Base-by-base conservation (phyloP, 2,888 invertebrate species). In the Acrocyrtus sp. region DNA sequence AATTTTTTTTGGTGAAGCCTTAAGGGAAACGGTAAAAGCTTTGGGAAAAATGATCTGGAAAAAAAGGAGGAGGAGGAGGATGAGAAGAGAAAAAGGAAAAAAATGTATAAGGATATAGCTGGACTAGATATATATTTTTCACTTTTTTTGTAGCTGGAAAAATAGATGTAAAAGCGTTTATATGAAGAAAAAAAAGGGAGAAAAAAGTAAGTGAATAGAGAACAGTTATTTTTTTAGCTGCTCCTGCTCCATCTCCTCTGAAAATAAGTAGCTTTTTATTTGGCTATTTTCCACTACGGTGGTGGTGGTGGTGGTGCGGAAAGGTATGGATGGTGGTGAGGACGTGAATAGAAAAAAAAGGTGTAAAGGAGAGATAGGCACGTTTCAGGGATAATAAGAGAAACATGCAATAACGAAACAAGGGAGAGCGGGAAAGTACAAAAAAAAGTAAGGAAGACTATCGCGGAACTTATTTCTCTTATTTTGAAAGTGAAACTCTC, bases 21-120 rank as follows among this genome's bases (percentile, higher is more conserved):
- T 54, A n/a, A 47, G 65, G 53, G 45, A 65, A 47, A 65, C 65
- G 54, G 45, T 65, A 65, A 65, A 62, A 62, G 62, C 62, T 43
- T 50, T n/a, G n/a, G 62, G 51, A 51, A 62, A 62, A 62, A 62
- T 51, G 50, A 62, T 62, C 51, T 62, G 51, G 39, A 54, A 34
- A n/a, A n/a, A 27, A 54, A 45, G 54, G 45, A 43, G 4, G 10
- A 15, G 41, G 24, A n/a, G 29, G 50, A 6, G n/a, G 10, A n/a
- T 17, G 17, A 15, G 27, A n/a, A 47, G 17, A 58, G 27, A 60
- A 39, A 2, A 2, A 27, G 45, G 45, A 41, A 21, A 47, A 6
- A 47, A 47, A 19, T 12, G 3, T 48, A n/a, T n/a, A n/a, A n/a
- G n/a, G n/a, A n/a, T n/a, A n/a, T n/a, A n/a, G n/a, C n/a, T n/a